Evolutionary conservation across 37 sponge, comb jelly and placozoan genomes (phyloP).

Genomic region (Halichondria panicea): DNA sequence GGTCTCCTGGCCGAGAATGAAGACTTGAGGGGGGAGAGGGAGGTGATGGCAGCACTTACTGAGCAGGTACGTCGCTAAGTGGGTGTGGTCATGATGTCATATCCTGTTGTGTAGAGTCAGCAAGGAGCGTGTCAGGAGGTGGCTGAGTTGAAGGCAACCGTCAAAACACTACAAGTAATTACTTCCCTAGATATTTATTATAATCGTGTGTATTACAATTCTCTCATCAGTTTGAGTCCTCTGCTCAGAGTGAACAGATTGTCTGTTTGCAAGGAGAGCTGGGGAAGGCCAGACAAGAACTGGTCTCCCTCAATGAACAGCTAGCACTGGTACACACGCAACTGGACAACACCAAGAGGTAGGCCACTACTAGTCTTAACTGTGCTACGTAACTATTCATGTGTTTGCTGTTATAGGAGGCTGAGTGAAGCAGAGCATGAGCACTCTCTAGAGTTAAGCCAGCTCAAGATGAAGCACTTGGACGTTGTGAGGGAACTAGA

Average conservation of each 20-base stretch:
- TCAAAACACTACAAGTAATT: constrained; percentile 30
- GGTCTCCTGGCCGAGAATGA: constrained; percentile 33
- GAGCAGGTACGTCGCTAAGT: constrained; percentile 11
- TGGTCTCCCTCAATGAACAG: constrained; percentile 36
- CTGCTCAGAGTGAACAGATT: constrained; percentile 19
- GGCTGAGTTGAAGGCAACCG: constrained; percentile 22
- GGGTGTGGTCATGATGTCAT: not conserved
- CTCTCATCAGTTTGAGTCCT: constrained; percentile 13
- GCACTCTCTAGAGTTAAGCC: constrained; percentile 11
- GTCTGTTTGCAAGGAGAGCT: constrained; percentile 25
- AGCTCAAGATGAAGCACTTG: constrained; percentile 46
- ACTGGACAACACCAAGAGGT: constrained; percentile 11
- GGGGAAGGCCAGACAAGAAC: constrained; percentile 11
- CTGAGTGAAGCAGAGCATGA: constrained; percentile 32
- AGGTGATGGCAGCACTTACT: not conserved
- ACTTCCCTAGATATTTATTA: not conserved
- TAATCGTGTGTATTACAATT: not conserved
- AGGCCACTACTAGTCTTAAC: not conserved
- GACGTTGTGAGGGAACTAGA: too few species aligned
- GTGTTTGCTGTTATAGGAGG: not conserved
- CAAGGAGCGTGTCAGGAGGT: constrained; percentile 10
- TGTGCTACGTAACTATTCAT: not conserved
- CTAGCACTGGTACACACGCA: constrained; percentile 14
- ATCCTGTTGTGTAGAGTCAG: constrained; percentile 5
- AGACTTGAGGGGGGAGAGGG: constrained; percentile 13